phyloP scores from a whole-genome alignment of 37 sponge, comb jelly and placozoan genomes.

The Agelas oroides region DNA sequence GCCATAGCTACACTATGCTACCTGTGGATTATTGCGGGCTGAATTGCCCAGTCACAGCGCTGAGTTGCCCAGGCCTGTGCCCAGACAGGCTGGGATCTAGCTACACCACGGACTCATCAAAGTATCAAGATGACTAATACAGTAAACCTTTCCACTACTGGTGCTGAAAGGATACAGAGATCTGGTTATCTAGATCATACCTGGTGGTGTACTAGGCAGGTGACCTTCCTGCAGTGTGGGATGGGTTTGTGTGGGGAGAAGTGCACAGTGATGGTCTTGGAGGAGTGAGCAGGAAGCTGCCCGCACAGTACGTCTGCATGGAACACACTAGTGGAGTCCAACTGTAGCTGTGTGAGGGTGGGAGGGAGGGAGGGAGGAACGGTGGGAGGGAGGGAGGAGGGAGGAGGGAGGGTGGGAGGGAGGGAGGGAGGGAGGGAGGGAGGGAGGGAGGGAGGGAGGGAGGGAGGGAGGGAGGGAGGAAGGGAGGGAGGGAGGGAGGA shows the following conservation, averaged over 20 bases:
- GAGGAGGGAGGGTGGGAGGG: not conserved
- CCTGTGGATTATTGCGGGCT: no score
- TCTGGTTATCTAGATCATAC: constrained; percentile 16
- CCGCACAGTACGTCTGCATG: constrained; percentile 64
- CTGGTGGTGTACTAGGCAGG: constrained; percentile 83
- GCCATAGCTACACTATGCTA: no score
- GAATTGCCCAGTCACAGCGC: no score
- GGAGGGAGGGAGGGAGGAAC: not conserved
- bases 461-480: constrained; percentile 4
- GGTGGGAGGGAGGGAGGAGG: not conserved
- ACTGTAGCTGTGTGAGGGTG: constrained; percentile 45
- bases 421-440: not conserved
- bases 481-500: constrained; percentile 6
- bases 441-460: not conserved
- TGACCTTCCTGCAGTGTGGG: constrained; percentile 79
- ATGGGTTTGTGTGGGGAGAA: constrained; percentile 85
- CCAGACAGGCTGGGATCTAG: no score
- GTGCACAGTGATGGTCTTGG: constrained; percentile 52
- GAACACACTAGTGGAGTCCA: constrained; percentile 76
- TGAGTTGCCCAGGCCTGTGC: no score
- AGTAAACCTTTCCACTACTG: no score
- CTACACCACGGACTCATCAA: no score
- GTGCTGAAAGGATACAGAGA: no score
- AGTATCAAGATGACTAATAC: no score
- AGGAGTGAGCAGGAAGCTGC: constrained; percentile 37